Percentiles rank a stretch among this genome's conserved stretches.
phyloP scores from a whole-genome alignment of 2,888 invertebrate genomes.

The Drosophila suboccidentalis region DNA sequence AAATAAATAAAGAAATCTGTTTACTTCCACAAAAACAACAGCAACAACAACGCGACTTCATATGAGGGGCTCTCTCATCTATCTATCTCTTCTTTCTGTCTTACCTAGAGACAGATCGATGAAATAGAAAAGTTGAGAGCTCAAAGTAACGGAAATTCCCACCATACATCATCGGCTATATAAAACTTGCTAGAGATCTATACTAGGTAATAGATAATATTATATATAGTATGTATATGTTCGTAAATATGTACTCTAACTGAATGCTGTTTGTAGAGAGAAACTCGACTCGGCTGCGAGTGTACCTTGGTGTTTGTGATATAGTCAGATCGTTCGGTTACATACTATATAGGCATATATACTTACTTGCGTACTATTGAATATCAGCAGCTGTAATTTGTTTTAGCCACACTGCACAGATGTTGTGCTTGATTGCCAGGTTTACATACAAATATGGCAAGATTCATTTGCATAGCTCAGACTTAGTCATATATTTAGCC shows the following conservation, averaged over 20 bases:
- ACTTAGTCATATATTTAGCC: slow-evolving; percentile 58
- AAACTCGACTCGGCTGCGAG: slow-evolving; percentile 13
- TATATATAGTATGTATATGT: background rate
- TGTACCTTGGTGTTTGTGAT: slow-evolving; percentile 20
- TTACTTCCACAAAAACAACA: slow-evolving; percentile 74
- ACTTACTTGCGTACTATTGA: slow-evolving; percentile 36
- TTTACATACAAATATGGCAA: slow-evolving; percentile 57
- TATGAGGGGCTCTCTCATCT: slow-evolving; percentile 11
- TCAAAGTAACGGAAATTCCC: slow-evolving; percentile 74
- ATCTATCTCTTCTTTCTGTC: slow-evolving; percentile 3
- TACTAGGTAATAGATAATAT: slow-evolving; percentile 32
- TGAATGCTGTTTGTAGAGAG: slow-evolving; percentile 27
- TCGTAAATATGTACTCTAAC: slow-evolving; percentile 1
- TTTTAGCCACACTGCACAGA: slow-evolving; percentile 58
- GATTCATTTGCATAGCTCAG: slow-evolving; percentile 61
- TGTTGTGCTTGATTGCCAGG: slow-evolving; percentile 51
- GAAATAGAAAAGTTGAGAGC: slow-evolving; percentile 42
- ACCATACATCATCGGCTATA: slow-evolving; percentile 72
- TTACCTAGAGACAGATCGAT: slow-evolving; percentile 38
- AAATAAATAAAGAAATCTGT: slow-evolving; percentile 80
- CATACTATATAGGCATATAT: slow-evolving; percentile 8
- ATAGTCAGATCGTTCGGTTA: slow-evolving; percentile 43
- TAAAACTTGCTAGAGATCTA: slow-evolving; percentile 52
- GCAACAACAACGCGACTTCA: slow-evolving; percentile 10
- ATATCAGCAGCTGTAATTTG: slow-evolving; percentile 50